These are phyloP conservation scores for Troides helena DNA, from an alignment of 2,888 invertebrate species.

Conservation along the genomic window DNA sequence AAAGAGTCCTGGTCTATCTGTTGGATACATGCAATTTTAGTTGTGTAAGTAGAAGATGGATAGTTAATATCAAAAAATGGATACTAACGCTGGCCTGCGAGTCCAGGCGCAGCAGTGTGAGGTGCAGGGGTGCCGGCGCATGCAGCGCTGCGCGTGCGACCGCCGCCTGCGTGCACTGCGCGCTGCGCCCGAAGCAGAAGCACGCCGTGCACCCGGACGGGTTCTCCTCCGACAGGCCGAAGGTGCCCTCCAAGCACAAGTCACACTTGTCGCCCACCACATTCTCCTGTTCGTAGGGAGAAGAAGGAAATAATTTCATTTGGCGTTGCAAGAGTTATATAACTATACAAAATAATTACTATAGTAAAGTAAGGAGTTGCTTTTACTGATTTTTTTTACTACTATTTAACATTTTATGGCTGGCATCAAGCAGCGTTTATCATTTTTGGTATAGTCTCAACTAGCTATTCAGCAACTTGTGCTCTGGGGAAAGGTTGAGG, in stretches of 20 bases:
- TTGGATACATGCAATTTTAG: background rate
- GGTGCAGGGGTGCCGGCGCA: slow-evolving; percentile 76
- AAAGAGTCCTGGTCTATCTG: slow-evolving; percentile 68
- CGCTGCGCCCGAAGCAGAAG: slow-evolving; percentile 95
- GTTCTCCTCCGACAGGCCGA: slow-evolving; percentile 89
- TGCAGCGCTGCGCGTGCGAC: slow-evolving; percentile 91
- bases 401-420: too few species aligned
- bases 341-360: too few species aligned
- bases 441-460: too few species aligned
- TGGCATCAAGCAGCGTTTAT: too few species aligned
- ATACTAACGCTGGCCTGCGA: slow-evolving; percentile 48
- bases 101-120: slow-evolving; percentile 59
- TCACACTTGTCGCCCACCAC: slow-evolving; percentile 92
- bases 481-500: too few species aligned
- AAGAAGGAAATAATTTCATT: too few species aligned
- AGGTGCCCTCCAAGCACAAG: slow-evolving; percentile 90
- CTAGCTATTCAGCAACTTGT: too few species aligned
- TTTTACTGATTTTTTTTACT: too few species aligned
- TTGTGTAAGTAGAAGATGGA: background rate
- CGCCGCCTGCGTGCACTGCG: slow-evolving; percentile 88
- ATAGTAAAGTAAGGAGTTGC: too few species aligned
- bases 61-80: background rate
- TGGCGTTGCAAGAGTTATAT: too few species aligned
- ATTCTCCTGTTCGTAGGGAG: slow-evolving; percentile 80
- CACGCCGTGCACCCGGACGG: slow-evolving; percentile 95